These are phyloP conservation scores for Cantharis lateralis DNA, from an alignment of 2,888 invertebrate genomes.

Conservation along the genomic window DNA sequence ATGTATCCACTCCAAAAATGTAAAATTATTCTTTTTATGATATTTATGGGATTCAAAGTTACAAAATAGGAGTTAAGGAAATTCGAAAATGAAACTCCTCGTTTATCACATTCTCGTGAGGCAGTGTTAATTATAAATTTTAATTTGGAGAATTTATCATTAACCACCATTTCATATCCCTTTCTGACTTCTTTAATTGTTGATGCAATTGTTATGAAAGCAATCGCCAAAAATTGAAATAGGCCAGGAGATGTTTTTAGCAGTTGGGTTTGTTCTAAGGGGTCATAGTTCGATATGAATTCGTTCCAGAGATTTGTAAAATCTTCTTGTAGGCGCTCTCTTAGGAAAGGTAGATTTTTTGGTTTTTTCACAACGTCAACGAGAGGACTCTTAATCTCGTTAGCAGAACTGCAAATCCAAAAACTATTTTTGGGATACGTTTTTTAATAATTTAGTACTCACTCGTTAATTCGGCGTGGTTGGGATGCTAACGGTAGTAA, in stretches of 20 bases:
- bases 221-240: slow-evolving; percentile 65
- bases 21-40: slow-evolving; percentile 47
- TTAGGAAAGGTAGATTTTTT: slow-evolving; percentile 67
- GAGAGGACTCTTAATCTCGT: slow-evolving; percentile 55
- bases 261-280: slow-evolving; percentile 71
- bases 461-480: slow-evolving; percentile 45
- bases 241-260: slow-evolving; percentile 64
- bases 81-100: slow-evolving; percentile 42
- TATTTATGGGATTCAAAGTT: slow-evolving; percentile 56
- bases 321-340: slow-evolving; percentile 69
- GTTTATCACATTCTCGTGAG: slow-evolving; percentile 45
- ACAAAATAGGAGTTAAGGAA: slow-evolving; percentile 52
- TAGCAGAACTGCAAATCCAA: not conserved
- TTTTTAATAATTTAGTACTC: slow-evolving; percentile 19
- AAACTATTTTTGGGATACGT: not conserved
- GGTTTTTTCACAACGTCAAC: slow-evolving; percentile 64
- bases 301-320: slow-evolving; percentile 80
- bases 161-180: slow-evolving; percentile 56
- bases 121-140: slow-evolving; percentile 55
- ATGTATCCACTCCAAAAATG: slow-evolving; percentile 46
- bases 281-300: slow-evolving; percentile 78
- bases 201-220: slow-evolving; percentile 68
- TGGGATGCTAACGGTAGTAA: slow-evolving; percentile 66
- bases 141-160: slow-evolving; percentile 56
- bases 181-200: slow-evolving; percentile 67